Evolutionary conservation across 2,113 vertebrate genomes (phyloP), one percentile per base, ranked within the genome.

Genomic region (Mustela lutreola): DNA sequence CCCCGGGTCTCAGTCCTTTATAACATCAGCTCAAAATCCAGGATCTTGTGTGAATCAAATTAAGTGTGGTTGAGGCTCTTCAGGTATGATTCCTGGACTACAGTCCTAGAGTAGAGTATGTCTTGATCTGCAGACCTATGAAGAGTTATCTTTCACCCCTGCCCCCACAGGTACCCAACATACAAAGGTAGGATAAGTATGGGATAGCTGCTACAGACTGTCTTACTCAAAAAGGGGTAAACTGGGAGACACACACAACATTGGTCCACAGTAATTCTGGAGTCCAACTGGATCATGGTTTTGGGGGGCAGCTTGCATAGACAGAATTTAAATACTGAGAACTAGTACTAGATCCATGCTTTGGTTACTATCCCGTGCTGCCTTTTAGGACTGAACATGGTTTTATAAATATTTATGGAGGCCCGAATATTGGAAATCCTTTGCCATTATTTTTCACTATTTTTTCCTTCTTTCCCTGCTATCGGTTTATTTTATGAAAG

Each of bases 81-180:
- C 2, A 48, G 18, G 5, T 26, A 5, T 60, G 50, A 5, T 9
- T 63, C 60, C 9, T 60, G 11, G 6, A 45, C 15, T 3, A 4
- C 10, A 58, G 50, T 1, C 12, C 62, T 65, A 28, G 28, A 65
- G 28, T 65, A 65, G 2, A 65, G 62, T 14, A 22, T 26, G 26
- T 53, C 82, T 88, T 70, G 1, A 0, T 22, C 26, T 2, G 16
- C 2, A 39, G 39, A 83, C 3, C 45, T 73, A 3, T 39, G 24
- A 58, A 21, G 26, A 10, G 1, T 28, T 11, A 19, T 1, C 4
- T 56, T 14, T 36, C 4, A 15, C 18, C n/a, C 15, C 4, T 42
- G 1, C 4, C 6, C 7, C 19, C 3, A 5, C 6, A 12, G 0
- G 1, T 10, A 10, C 4, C 14, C 6, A 48, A 48, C n/a, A 11